Evolutionary conservation across 2,888 invertebrate species (phyloP).

Genomic region (Noctua comes): DNA sequence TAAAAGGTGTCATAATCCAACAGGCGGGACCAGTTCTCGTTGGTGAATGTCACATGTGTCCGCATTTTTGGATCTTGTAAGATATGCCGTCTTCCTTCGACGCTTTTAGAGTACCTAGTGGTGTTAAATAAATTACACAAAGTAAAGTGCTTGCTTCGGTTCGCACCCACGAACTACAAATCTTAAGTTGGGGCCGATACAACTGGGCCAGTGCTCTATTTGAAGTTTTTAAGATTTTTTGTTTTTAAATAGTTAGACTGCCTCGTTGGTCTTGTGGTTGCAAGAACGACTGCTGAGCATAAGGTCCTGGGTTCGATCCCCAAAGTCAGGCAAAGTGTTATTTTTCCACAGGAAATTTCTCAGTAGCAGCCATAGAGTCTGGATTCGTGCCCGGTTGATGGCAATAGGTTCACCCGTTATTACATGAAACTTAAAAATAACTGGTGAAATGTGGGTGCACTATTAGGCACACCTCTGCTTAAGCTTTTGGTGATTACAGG

Average conservation of each 20-base stretch:
- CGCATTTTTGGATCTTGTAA: not conserved
- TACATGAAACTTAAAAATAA: not conserved
- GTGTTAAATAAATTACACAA: constrained; percentile 2
- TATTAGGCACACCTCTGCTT: not conserved
- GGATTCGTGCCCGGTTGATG: not conserved
- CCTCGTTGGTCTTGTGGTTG: too few species aligned
- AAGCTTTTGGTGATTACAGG: not conserved
- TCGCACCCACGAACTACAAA: not conserved
- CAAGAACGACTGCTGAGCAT: not conserved
- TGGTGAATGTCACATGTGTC: not conserved
- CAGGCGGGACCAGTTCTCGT: not conserved
- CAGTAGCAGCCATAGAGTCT: not conserved
- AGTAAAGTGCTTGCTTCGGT: not conserved
- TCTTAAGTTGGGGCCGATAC: not conserved
- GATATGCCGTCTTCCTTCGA: not conserved
- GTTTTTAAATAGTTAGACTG: too few species aligned
- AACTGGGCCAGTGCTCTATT: not conserved
- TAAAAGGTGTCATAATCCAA: too few species aligned
- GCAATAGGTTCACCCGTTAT: not conserved
- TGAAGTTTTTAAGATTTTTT: not conserved
- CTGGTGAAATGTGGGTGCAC: not conserved
- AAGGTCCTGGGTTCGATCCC: not conserved
- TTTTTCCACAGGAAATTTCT: not conserved
- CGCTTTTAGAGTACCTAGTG: not conserved
- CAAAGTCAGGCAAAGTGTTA: not conserved